A percentile compares a stretch with the other conserved stretches of the same genome.
Evolutionary conservation across 53 echinoderm and acorn worm genomes (phyloP).

Genomic region (Antedon mediterranea): DNA sequence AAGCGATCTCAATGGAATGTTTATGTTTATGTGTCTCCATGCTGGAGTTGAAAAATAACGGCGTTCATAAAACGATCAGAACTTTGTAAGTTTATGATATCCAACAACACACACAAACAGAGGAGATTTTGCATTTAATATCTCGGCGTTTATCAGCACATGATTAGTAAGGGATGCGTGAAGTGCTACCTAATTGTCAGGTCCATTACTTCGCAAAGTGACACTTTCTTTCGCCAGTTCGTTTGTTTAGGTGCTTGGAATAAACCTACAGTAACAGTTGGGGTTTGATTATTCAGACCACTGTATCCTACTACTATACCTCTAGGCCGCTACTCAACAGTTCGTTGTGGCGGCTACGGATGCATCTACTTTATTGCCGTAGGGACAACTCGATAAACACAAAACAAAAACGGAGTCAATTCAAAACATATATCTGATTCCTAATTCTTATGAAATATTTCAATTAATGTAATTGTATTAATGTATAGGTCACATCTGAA

Average conservation of each 20-base stretch:
- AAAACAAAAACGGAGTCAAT: too few relatives aligned
- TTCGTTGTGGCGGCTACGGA: neutral
- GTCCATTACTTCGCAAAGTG: neutral
- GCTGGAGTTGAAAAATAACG: neutral
- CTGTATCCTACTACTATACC: neutral
- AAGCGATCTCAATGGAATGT: neutral
- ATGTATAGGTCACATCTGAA: too few relatives aligned
- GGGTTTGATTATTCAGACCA: neutral
- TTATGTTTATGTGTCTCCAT: neutral
- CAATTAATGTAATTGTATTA: too few relatives aligned
- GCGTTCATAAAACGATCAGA: neutral
- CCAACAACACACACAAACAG: neutral
- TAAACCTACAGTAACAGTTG: neutral
- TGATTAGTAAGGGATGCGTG: neutral
- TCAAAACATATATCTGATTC: too few relatives aligned
- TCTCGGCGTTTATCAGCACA: neutral
- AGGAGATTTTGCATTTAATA: neutral
- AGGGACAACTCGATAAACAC: too few relatives aligned
- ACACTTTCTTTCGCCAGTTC: slow-evolving; percentile 1
- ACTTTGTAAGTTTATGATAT: neutral
- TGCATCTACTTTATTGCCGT: neutral
- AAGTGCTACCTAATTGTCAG: neutral
- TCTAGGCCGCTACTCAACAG: too few relatives aligned
- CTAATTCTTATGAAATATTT: too few relatives aligned
- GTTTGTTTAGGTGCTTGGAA: neutral